Evolutionary conservation across 2,113 vertebrate genomes (phyloP), one percentile per base, ranked within the genome.

Genomic region (Ellobius talpinus): DNA sequence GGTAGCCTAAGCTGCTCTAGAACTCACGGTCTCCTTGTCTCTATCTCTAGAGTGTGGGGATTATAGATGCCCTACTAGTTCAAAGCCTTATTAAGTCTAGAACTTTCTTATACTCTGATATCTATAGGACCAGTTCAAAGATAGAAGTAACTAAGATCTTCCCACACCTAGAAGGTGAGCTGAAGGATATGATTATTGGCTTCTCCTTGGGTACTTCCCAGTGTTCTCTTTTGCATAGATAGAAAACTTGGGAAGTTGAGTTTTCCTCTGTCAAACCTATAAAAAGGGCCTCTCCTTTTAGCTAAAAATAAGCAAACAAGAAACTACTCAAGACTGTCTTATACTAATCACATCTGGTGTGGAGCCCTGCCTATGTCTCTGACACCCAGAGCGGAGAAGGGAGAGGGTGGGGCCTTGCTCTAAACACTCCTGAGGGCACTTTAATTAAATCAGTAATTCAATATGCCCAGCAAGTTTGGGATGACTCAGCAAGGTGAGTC

Each of bases 401-500:
- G 58, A 72, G 52, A 95, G 42, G 78, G 78, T 79, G 52, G 72
- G 58, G 58, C 82, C 36, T 7, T 79, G 63, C 66, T 79, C 72
- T 79, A 84, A 86, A 42, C 81, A 12, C 66, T 77, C 47, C 93
- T 68, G 72, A 96, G 92, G 96, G 90, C 85, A 94, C 90, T 96
- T 93, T 92, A 95, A 77, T 95, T 70, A 97, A 79, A 90, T 61
- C 65, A 85, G 39, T 70, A 82, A 94, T 39, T 77, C 61, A 50
- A 88, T 88, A 84, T 36, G 82, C 79, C 73, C 29, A 79, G 78
- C 76, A 42, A 89, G 92, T 93, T 95, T 70, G 91, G 33, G 82
- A 61, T 89, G 93, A 95, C 33, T 97, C 92, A 82, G 95, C 81
- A 93, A 74, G 52, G 8, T 90, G 73, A 92, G 39, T 94, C 76